Evolutionary conservation across 2,888 invertebrate species (phyloP), one percentile per base, ranked within the genome.

Genomic region (Hydriomena furcata): DNA sequence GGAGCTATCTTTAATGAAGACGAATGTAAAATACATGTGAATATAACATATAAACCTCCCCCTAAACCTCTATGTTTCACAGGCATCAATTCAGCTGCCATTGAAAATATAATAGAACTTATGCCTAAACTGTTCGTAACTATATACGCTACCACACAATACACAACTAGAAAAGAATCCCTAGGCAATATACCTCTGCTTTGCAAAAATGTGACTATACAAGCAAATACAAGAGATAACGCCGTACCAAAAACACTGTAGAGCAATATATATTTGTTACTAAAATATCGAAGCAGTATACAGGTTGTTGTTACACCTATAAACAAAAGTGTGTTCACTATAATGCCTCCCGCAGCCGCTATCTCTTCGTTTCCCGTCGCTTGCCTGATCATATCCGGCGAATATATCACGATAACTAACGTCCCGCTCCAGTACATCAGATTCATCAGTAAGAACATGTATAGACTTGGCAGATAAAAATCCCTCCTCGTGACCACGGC

Each of bases 41-140:
- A 48, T 24, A 55, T 32, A 10, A 63, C 53, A 7, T 44, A 57
- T 5, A 60, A 21, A 2, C 55, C 57, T 1, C 60, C 62, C 0
- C 64, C 64, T 17, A 64, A 8, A 5, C 60, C 60, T 47, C 59
- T 55, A 10, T 62, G 59, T 20, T 62, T 60, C 0, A 64, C 60
- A 1, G 64, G 64, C 56, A 61, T 60, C 2, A 64, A 5, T 13
- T 58, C 62, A 0, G 57, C 48, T 0, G 58, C 24, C n/a, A 63
- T 31, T 0, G 52, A 41, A 7, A 48, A 50, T 7, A 40, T 23
- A 25, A 55, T 38, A 7, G 55, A 41, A 23, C 31, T 42, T 11
- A 55, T 32, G 2, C 60, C 58, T 10, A 57, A 35, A 47, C 55
- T 55, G 8, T 42, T 35, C 12, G 35, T 21, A 5, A 52, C 6